phyloP scores from a whole-genome alignment of 2,888 invertebrate genomes.

The Heterodera filipjevi region DNA sequence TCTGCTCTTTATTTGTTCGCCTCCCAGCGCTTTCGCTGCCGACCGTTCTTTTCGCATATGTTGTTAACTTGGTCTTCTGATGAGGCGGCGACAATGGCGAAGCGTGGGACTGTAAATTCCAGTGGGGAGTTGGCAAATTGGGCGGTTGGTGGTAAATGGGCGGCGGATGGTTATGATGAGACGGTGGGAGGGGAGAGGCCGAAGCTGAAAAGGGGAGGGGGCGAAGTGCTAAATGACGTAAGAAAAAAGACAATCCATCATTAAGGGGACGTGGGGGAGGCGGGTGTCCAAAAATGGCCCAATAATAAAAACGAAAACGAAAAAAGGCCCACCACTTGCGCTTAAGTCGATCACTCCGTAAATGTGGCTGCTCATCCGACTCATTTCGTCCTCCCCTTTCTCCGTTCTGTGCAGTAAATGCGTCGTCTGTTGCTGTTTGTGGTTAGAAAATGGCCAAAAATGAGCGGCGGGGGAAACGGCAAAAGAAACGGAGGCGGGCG shows the following conservation, averaged over 20 bases:
- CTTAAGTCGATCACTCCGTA: constrained; percentile 31
- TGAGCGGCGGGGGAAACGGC: neutral
- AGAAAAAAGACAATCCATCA: neutral
- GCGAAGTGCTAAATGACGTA: neutral
- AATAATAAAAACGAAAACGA: neutral
- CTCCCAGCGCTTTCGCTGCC: neutral
- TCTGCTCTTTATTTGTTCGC: constrained; percentile 22
- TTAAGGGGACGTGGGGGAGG: neutral
- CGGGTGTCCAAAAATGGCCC: neutral
- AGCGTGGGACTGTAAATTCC: neutral
- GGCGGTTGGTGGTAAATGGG: constrained; percentile 10
- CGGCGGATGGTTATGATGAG: neutral
- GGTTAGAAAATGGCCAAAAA: constrained; percentile 24
- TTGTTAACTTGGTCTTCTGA: neutral
- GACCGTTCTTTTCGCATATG: neutral
- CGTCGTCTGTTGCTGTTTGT: constrained; percentile 2
- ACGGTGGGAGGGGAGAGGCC: constrained; percentile 20
- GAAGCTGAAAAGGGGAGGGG: constrained; percentile 18
- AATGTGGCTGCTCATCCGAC: constrained; percentile 43
- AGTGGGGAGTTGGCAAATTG: neutral
- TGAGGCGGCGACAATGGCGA: neutral
- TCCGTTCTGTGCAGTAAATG: constrained; percentile 40
- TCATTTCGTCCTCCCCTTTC: constrained; percentile 45
- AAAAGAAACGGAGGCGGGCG: constrained; percentile 26
- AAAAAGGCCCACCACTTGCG: neutral